Evolutionary conservation across 2,113 vertebrate genomes (phyloP).

Genomic region (Nibea albiflora): DNA sequence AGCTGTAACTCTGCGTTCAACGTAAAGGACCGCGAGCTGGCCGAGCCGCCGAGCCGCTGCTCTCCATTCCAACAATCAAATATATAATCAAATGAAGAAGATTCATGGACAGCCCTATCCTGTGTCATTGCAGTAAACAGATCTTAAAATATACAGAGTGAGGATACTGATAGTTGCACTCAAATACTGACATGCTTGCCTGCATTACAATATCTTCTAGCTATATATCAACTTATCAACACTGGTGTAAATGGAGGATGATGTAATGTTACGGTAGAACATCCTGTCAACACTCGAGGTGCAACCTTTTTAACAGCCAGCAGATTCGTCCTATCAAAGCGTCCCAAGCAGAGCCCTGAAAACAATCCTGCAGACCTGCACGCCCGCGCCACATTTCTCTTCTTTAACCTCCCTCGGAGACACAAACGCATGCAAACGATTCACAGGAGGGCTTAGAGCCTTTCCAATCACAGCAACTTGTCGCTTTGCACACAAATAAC

Average conservation of each 20-base stretch:
- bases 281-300: conserved; percentile 18
- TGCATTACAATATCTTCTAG: background rate
- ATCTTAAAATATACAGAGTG: background rate
- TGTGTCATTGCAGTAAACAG: background rate
- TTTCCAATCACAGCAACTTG: background rate
- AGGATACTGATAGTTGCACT: background rate
- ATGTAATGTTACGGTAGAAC: conserved; percentile 3
- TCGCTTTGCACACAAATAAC: background rate
- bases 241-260: background rate
- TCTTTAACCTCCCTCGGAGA: background rate
- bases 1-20: no score
- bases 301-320: conserved; percentile 2
- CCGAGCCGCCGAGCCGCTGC: no score
- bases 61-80: no score
- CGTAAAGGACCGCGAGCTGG: no score
- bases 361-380: background rate
- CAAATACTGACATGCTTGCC: background rate
- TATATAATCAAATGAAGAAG: no score
- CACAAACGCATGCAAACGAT: background rate
- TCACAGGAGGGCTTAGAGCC: background rate
- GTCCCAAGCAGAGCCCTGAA: background rate
- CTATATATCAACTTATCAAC: background rate
- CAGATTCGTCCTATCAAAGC: background rate
- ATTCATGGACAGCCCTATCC: background rate
- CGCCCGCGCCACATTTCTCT: background rate